Evolutionary conservation across 1,140 invertebrate species (phyloP), one percentile per base, ranked within the genome.

Genomic region (Drosophila aff.): DNA sequence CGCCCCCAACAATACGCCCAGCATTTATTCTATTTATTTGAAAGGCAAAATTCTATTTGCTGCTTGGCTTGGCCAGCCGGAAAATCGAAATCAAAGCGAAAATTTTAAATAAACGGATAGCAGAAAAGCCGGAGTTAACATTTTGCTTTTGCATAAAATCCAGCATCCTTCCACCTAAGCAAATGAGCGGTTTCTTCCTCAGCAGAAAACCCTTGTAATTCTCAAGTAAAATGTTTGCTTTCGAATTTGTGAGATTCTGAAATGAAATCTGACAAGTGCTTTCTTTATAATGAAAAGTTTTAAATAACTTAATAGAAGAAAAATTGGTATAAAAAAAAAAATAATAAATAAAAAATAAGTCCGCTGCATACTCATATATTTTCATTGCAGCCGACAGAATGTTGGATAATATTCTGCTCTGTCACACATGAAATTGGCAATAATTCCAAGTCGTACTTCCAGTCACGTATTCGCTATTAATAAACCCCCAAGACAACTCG

Each of bases 11-110:
- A 53, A 53, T 36, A 53, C 31, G 50, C 50, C 50, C 58, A 63
- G 67, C 77, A 87, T 81, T 82, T 67, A 87, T 73, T 80, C 52
- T 74, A 89, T 89, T 69, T 89, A 72, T 81, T 77, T 89, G 52
- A 52, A 31, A 47, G 55, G 41, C 60, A 57, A 73, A 85, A 82
- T 86, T 89, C 68, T 87, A 87, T 89, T 89, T 87, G 84, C 83
- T 83, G 83, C 80, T 87, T 89, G 83, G 84, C 84, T 86, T 59
- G 60, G 64, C 50, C 68, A 46, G 60, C 63, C 63, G 69, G 71
- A 66, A 82, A 86, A 86, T 86, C 78, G 72, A 86, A 86, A 89
- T 75, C 83, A 64, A 57, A 69, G 72, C 61, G 59, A 68, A 63
- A 73, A 87, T 87, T 76, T 76, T 79, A 86, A 86, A 79, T 71